Evolutionary conservation across 30 jellyfish, hydroid and myxozoan species (phyloP).

Genomic region (Cassiopea andromeda): DNA sequence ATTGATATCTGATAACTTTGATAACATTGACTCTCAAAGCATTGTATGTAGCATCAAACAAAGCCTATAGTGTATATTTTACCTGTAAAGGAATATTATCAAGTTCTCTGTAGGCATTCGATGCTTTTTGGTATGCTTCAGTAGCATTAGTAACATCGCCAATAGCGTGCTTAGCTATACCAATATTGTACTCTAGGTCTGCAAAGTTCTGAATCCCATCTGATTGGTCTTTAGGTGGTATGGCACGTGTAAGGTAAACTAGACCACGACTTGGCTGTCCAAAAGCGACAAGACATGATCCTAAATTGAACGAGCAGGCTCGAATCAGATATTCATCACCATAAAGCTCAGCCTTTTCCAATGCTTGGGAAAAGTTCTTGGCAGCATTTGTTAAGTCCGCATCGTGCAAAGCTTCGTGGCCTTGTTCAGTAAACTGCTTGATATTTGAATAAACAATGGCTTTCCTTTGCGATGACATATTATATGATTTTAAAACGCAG

Average conservation of each 20-base stretch:
- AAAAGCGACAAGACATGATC: constrained; percentile 88
- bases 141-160: constrained; percentile 78
- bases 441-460: constrained; percentile 49
- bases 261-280: constrained; percentile 85
- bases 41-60: not conserved
- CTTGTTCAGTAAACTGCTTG: constrained; percentile 75
- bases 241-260: constrained; percentile 56
- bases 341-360: constrained; percentile 54
- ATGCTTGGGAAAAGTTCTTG: constrained; percentile 76
- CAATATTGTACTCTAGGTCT: constrained; percentile 89
- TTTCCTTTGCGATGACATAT: constrained; percentile 55
- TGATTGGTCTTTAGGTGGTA: constrained; percentile 61
- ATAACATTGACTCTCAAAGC: not conserved
- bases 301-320: constrained; percentile 90
- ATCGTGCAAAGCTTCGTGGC: constrained; percentile 66
- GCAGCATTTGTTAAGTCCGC: constrained; percentile 77
- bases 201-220: constrained; percentile 86
- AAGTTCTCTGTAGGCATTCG: constrained; percentile 46
- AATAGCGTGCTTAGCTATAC: constrained; percentile 80
- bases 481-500: not conserved
- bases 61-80: not conserved
- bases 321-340: constrained; percentile 69
- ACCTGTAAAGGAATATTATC: constrained; percentile 50
- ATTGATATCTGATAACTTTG: no score
- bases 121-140: constrained; percentile 83